Evolutionary conservation across 2,113 vertebrate species (phyloP).

Genomic region (Anser cygnoides): DNA sequence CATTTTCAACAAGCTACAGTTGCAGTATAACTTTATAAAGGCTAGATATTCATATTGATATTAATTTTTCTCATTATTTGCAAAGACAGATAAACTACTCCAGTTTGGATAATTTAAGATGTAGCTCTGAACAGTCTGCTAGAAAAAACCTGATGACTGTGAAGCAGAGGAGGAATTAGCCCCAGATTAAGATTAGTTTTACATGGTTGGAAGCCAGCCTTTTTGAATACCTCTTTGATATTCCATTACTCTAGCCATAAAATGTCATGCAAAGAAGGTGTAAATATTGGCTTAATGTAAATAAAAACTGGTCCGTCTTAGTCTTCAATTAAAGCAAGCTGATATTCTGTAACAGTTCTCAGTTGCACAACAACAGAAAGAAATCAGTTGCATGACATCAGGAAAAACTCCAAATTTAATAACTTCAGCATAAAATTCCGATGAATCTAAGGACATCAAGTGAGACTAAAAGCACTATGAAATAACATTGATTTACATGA

Average conservation of each 20-base stretch:
- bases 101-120: neutral
- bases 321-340: neutral
- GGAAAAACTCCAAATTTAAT: neutral
- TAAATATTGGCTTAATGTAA: neutral
- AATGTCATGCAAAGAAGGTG: neutral
- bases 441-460: neutral
- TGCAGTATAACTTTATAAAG: neutral
- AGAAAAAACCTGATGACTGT: neutral
- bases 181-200: neutral
- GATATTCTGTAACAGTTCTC: neutral
- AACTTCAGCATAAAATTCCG: neutral
- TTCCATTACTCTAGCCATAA: neutral
- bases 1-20: neutral
- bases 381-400: neutral
- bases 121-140: neutral
- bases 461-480: neutral
- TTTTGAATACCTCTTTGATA: neutral
- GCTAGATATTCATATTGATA: neutral
- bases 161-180: neutral
- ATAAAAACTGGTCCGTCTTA: neutral
- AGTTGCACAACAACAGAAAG: too few species aligned
- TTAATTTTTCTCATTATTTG: neutral
- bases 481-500: neutral
- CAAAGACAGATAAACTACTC: neutral
- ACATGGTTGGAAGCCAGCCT: neutral